Evolutionary conservation across 2,113 vertebrate species (phyloP).

Genomic region (Struthio camelus): DNA sequence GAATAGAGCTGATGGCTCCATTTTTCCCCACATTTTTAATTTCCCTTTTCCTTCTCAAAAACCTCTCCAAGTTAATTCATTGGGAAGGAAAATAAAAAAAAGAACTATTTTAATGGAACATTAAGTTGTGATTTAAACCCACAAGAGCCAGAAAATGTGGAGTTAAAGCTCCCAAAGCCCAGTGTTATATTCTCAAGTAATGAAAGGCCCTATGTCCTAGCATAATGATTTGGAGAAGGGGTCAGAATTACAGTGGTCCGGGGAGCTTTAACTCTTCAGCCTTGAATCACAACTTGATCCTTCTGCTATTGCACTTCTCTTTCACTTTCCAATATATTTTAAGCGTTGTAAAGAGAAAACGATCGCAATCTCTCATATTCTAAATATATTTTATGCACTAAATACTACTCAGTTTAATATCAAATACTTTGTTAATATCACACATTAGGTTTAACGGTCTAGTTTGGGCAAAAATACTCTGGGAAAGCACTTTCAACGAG

Average conservation of each 20-base stretch:
- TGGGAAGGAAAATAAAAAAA: background rate
- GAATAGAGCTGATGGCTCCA: background rate
- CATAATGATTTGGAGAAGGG: background rate
- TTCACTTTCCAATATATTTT: background rate
- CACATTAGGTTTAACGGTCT: background rate
- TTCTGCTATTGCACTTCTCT: background rate
- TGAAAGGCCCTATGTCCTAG: background rate
- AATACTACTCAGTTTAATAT: background rate
- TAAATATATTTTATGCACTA: background rate
- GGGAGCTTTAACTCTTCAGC: conserved; percentile 1
- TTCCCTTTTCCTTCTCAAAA: background rate
- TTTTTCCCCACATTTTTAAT: background rate
- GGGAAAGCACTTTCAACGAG: background rate
- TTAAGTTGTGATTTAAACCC: background rate
- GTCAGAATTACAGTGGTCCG: background rate
- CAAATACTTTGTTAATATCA: background rate
- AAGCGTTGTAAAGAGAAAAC: background rate
- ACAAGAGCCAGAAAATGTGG: background rate
- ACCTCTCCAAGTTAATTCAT: background rate
- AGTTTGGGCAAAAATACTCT: background rate
- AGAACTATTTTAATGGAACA: background rate
- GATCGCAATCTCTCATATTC: background rate
- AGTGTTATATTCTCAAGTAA: background rate
- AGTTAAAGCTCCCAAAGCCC: background rate
- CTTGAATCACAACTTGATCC: background rate